phyloP scores from a whole-genome alignment of 2,113 vertebrate species.

The Pseudorasbora parva region DNA sequence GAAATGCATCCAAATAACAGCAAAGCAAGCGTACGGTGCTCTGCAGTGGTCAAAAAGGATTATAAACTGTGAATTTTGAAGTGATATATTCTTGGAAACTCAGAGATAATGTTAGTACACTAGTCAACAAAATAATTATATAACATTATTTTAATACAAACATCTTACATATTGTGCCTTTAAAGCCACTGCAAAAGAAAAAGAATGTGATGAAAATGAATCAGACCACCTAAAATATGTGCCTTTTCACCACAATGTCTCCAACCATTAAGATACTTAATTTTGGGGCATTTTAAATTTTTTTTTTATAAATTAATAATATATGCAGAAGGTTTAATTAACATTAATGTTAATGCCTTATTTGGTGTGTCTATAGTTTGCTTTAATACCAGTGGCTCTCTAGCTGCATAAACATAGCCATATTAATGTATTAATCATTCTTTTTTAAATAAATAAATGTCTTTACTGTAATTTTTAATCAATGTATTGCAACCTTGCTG shows the following conservation, averaged over 20 bases:
- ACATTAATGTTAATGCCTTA: neutral
- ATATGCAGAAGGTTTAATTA: neutral
- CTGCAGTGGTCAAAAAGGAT: too few relatives aligned
- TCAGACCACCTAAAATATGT: neutral
- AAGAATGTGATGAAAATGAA: neutral
- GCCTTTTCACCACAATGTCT: neutral
- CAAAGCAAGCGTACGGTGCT: too few relatives aligned
- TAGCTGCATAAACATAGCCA: neutral
- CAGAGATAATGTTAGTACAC: too few relatives aligned
- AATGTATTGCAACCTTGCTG: too few relatives aligned
- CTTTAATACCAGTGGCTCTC: neutral
- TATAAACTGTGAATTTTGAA: too few relatives aligned
- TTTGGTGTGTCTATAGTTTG: neutral
- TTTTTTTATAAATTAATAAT: neutral
- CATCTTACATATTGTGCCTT: neutral
- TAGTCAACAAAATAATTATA: too few relatives aligned
- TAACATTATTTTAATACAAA: too few relatives aligned
- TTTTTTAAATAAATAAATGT: too few relatives aligned
- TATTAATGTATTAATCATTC: too few relatives aligned
- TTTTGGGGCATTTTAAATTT: accelerated
- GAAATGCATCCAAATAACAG: too few relatives aligned
- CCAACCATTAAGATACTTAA: neutral
- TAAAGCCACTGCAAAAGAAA: neutral
- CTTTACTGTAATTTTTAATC: too few relatives aligned
- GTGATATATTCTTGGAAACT: too few relatives aligned